phyloP scores from a whole-genome alignment of 2,888 invertebrate genomes.

The Piscicola geometra region DNA sequence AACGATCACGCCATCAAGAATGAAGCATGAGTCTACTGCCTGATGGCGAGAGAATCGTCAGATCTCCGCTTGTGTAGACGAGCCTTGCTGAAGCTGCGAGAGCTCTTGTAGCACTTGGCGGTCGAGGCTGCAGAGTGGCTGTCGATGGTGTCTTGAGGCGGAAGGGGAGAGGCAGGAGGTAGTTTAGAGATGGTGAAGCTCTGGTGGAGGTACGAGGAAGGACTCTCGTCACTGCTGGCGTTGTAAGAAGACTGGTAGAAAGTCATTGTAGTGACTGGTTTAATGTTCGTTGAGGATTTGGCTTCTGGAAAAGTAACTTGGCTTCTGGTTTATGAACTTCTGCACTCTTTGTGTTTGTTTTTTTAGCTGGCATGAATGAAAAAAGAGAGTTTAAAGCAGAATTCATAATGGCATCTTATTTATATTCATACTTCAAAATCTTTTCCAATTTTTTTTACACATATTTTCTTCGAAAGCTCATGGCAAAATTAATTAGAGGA shows the following conservation, averaged over 20 bases:
- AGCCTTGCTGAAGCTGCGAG: constrained; percentile 17
- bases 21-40: background rate
- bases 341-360: too few species aligned
- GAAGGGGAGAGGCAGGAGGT: constrained; percentile 3
- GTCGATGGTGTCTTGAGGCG: constrained; percentile 22
- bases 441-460: too few species aligned
- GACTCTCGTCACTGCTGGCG: constrained; percentile 28
- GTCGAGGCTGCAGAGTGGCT: constrained; percentile 15
- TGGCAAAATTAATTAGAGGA: too few species aligned
- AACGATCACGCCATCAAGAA: too few species aligned
- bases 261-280: background rate
- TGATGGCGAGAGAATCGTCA: constrained; percentile 33
- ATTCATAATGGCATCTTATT: too few species aligned
- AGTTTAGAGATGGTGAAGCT: constrained; percentile 33
- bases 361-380: too few species aligned
- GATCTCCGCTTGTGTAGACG: constrained; percentile 30
- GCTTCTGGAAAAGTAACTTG: too few species aligned
- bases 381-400: too few species aligned
- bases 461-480: too few species aligned
- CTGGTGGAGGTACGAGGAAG: constrained; percentile 28
- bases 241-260: constrained; percentile 25
- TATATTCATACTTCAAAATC: too few species aligned
- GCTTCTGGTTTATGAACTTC: too few species aligned
- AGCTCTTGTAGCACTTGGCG: constrained; percentile 31
- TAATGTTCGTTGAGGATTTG: too few species aligned